These are phyloP conservation scores for Hirundo rustica DNA, from an alignment of 2,797 vertebrate genomes.

Conservation along the genomic window DNA sequence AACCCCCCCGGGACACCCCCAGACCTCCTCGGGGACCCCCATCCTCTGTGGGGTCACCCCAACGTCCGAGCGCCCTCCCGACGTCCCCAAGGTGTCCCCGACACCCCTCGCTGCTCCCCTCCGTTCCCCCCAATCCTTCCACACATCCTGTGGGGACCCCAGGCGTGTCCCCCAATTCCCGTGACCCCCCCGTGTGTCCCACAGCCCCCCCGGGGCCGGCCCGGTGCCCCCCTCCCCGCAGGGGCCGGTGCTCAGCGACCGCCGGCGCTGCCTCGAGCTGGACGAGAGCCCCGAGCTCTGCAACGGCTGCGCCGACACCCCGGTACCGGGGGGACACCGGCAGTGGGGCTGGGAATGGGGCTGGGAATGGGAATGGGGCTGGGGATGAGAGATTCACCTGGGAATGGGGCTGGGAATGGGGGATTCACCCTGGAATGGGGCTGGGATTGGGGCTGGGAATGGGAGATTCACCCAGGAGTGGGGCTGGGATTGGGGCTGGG, in stretches of 20 bases:
- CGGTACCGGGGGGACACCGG: not conserved
- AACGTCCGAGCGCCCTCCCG: not conserved
- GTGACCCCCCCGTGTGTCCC: not conserved
- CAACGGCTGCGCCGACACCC: not conserved
- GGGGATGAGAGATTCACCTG: no score
- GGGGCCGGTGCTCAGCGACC: constrained; percentile 79
- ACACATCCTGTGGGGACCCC: not conserved
- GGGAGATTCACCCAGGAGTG: no score
- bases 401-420: no score
- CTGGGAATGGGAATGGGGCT: no score
- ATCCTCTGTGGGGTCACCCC: not conserved
- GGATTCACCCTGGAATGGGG: no score
- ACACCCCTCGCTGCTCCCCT: not conserved
- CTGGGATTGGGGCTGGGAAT: no score
- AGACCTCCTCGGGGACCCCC: not conserved
- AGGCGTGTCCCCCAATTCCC: not conserved
- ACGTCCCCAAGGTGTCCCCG: not conserved
- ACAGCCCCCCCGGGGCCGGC: not conserved
- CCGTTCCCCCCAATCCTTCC: not conserved
- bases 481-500: no score
- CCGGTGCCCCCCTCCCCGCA: not conserved
- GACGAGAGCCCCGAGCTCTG: constrained; percentile 76
- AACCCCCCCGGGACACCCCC: not conserved
- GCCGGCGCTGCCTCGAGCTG: constrained; percentile 77
- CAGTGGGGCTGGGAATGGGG: not conserved